Evolutionary conservation across 30 jellyfish, hydroid and myxozoan species (phyloP), one percentile per base, ranked within the genome.

Genomic region (Rhopilema esculentum): DNA sequence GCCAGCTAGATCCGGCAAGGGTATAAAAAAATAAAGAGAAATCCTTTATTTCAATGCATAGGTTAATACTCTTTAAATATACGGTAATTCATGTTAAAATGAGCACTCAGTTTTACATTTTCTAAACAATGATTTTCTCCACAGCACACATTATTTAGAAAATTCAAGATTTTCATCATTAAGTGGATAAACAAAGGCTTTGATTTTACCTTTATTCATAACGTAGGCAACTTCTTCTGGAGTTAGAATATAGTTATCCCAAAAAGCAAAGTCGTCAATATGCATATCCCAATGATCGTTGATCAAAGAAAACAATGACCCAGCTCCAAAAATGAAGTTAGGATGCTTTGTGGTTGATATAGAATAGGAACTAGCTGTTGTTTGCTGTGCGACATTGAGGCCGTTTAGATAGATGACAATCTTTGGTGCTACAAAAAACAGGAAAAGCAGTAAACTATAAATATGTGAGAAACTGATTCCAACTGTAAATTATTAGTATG

Each of bases 251-350:
- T 33, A 68, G 23, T 40, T 51, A 8, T 79, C 27, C 80, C 79
- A 79, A 64, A 51, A 0, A 4, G 89, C 80, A 79, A 73, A 73
- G 27, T 73, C 84, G 50, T 73, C 84, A 73, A 73, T 40, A 73
- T 73, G 69, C 69, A 73, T 73, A 32, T 33, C 48, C 84, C 84
- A 73, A 31, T 73, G 51, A 16, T 32, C 49, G 32, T 40, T 33
- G 19, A 7, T 31, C 40, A 24, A 19, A 2, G 84, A 8, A 21
- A 20, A 8, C 23, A 67, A 24, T 33, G 27, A 18, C 23, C 68
- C 84, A 6, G 68, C 84, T 21, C 84, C 84, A 73, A 73, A 73
- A 7, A 73, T 32, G 30, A 79, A 77, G 40, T 79, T 12, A 1
- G 89, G 50, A 22, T 79, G 24, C 8, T 28, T 48, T 2, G 57